phyloP scores from a whole-genome alignment of 2,797 vertebrate genomes.

The Cyclura pinguis region DNA sequence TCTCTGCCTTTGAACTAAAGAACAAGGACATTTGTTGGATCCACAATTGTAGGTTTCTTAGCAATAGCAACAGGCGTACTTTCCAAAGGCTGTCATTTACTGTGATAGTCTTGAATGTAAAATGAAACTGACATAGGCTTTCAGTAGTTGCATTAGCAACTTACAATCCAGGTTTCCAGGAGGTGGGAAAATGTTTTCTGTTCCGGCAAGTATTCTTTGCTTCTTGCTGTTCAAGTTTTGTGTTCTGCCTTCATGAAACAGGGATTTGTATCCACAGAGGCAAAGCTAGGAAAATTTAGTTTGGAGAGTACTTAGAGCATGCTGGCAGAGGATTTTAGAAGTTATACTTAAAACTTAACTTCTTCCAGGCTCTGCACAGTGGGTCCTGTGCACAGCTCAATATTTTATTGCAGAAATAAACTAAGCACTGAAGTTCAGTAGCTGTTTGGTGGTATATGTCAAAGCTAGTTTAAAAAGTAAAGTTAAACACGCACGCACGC shows the following conservation, averaged over 20 bases:
- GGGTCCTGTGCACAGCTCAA: no score
- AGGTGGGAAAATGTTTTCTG: not conserved
- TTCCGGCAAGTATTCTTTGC: not conserved
- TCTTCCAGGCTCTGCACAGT: no score
- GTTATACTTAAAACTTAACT: no score
- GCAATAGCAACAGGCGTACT: slow-evolving; percentile 13
- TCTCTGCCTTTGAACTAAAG: not conserved
- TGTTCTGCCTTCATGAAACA: not conserved
- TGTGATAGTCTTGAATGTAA: slow-evolving; percentile 43
- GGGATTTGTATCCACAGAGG: not conserved
- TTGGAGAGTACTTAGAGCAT: not conserved
- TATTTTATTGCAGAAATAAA: no score
- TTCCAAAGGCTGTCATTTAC: slow-evolving; percentile 23
- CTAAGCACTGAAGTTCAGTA: no score
- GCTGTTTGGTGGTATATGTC: no score
- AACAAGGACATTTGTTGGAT: not conserved
- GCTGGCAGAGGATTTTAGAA: not conserved
- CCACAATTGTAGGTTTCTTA: slow-evolving; percentile 7
- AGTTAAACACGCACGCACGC: no score
- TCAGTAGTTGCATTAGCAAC: slow-evolving; percentile 36
- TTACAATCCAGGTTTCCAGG: slow-evolving; percentile 34
- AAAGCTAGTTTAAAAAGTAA: no score
- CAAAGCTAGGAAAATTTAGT: not conserved
- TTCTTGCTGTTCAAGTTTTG: not conserved
- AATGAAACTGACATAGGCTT: slow-evolving; percentile 32